Evolutionary conservation across 2,797 vertebrate species (phyloP).

Genomic region (Paedocypris micromegethes): DNA sequence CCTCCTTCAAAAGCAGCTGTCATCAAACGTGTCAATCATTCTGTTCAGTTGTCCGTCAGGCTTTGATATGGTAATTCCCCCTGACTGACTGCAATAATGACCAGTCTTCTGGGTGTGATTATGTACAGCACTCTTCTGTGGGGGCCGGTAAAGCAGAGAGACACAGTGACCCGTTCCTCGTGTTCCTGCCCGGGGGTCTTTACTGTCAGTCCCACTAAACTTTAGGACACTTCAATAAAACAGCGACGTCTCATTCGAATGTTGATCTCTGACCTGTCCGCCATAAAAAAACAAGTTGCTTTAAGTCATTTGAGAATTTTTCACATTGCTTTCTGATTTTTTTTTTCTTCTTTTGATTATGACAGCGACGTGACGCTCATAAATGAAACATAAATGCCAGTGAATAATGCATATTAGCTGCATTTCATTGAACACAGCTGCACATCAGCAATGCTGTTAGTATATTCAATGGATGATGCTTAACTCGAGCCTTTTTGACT

Average conservation of each 20-base stretch:
- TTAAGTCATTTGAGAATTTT: too few relatives aligned
- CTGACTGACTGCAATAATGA: slow-evolving; percentile 50
- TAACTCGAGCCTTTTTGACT: not conserved
- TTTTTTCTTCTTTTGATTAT: not conserved
- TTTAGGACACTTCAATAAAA: slow-evolving; percentile 1
- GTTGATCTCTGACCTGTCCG: not conserved
- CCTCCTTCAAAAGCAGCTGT: slow-evolving; percentile 39
- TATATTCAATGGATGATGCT: not conserved
- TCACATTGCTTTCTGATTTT: too few relatives aligned
- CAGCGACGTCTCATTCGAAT: not conserved
- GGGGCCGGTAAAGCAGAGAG: slow-evolving; percentile 43
- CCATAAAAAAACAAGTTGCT: too few relatives aligned
- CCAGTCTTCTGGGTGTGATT: slow-evolving; percentile 50
- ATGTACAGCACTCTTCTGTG: slow-evolving; percentile 36
- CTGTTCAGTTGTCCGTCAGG: slow-evolving; percentile 44
- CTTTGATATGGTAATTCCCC: slow-evolving; percentile 56
- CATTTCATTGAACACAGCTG: slow-evolving; percentile 16
- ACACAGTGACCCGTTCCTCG: slow-evolving; percentile 32
- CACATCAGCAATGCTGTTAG: not conserved
- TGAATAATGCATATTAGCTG: slow-evolving; percentile 24
- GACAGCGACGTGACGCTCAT: slow-evolving; percentile 12
- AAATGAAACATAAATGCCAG: slow-evolving; percentile 14
- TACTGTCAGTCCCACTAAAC: slow-evolving; percentile 20
- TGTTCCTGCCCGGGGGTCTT: slow-evolving; percentile 40
- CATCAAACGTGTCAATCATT: slow-evolving; percentile 47